Evolutionary conservation across 2,888 invertebrate species (phyloP).

Genomic region (Therioaphis trifolii): DNA sequence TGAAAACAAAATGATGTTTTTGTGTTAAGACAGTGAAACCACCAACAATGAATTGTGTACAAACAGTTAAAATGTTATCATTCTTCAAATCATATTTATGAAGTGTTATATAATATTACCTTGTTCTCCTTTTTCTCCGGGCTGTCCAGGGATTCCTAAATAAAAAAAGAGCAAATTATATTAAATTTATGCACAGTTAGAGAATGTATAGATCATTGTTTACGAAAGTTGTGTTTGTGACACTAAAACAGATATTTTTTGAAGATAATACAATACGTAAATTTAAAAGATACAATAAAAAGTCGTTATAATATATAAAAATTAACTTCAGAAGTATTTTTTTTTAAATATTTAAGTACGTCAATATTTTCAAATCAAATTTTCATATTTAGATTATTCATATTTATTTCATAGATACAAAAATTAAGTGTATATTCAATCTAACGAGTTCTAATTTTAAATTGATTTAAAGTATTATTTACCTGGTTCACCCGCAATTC

Average conservation of each 20-base stretch:
- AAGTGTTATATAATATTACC: slow-evolving; percentile 69
- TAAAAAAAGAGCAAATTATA: background rate
- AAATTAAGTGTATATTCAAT: background rate
- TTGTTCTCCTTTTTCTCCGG: slow-evolving; percentile 77
- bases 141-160: slow-evolving; percentile 70
- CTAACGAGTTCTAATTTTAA: background rate
- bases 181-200: no score
- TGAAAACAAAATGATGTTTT: background rate
- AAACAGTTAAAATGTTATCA: background rate
- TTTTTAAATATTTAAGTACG: no score
- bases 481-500: slow-evolving; percentile 78
- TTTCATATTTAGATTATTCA: background rate
- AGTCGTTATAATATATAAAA: no score
- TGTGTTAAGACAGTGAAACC: background rate
- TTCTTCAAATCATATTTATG: background rate
- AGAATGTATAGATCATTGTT: no score
- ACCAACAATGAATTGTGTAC: background rate
- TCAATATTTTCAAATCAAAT: no score
- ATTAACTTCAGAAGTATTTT: no score
- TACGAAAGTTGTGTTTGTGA: no score
- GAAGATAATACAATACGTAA: background rate
- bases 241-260: no score
- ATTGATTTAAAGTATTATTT: slow-evolving; percentile 64
- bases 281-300: no score
- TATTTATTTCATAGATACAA: background rate